Percentiles rank a stretch among this genome's conserved stretches.
Evolutionary conservation across 2,888 invertebrate genomes (phyloP).

Genomic region (Sesia bembeciformis): DNA sequence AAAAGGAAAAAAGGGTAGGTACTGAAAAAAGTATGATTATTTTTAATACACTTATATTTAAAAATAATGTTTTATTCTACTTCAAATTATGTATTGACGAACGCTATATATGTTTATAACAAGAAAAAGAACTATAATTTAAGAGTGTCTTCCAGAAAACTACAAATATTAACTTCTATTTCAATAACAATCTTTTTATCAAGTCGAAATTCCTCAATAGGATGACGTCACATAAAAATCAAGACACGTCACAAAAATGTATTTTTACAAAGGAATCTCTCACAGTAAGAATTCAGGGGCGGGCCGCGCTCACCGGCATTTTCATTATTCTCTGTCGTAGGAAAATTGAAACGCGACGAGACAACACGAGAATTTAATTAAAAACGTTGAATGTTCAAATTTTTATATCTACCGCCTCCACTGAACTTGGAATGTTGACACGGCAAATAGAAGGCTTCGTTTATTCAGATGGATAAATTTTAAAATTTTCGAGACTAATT

Average conservation of each 20-base stretch:
- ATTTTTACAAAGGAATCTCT: conserved; percentile 26
- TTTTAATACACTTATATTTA: no score
- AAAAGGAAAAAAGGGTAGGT: no score
- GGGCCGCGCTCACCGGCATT: conserved; percentile 37
- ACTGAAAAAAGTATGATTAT: no score
- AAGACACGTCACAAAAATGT: conserved; percentile 33
- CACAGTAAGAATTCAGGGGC: conserved; percentile 13
- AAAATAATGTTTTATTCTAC: no score
- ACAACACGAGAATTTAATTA: conserved; percentile 54
- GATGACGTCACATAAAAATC: conserved; percentile 24
- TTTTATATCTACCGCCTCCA: conserved; percentile 11
- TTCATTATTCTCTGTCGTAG: conserved; percentile 53
- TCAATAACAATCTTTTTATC: no score
- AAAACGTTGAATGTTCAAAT: conserved; percentile 29
- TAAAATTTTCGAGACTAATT: not conserved
- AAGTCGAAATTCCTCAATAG: not conserved
- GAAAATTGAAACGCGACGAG: conserved; percentile 40
- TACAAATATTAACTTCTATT: no score
- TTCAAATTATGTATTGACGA: no score
- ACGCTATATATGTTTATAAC: no score
- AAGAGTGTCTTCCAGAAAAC: no score
- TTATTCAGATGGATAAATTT: not conserved
- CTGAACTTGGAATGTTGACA: not conserved
- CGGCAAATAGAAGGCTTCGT: not conserved
- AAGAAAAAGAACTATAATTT: no score